A percentile compares a stretch with the other conserved stretches of the same genome.
Evolutionary conservation across 1,140 invertebrate genomes (phyloP).

Genomic region (Acyrthosiphon pisum): DNA sequence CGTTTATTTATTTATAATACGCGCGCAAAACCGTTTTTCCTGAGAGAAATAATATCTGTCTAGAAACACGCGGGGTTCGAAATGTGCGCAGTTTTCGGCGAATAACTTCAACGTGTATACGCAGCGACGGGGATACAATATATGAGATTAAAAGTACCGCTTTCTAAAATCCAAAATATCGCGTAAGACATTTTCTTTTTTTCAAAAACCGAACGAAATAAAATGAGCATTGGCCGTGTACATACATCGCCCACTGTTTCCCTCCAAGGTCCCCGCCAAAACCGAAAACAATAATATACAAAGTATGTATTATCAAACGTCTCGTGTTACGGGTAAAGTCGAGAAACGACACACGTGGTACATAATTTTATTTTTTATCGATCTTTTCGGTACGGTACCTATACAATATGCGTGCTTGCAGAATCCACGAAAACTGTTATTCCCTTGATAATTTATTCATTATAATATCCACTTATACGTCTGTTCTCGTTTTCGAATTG

Average conservation of each 20-base stretch:
- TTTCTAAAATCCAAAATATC: neutral
- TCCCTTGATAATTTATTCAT: conserved; percentile 44
- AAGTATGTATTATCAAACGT: neutral
- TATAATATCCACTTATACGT: conserved; percentile 9
- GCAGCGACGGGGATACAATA: no score
- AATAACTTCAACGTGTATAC: neutral
- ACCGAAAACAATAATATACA: neutral
- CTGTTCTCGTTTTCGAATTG: neutral
- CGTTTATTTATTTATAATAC: neutral
- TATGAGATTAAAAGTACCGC: neutral
- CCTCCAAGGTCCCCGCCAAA: neutral
- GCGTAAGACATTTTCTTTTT: neutral
- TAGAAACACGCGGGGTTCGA: neutral
- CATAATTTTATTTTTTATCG: neutral
- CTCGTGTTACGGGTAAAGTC: neutral
- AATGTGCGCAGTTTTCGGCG: neutral
- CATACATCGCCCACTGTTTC: neutral
- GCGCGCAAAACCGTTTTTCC: neutral
- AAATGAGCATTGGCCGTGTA: neutral
- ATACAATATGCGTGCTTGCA: neutral
- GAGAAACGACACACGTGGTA: neutral
- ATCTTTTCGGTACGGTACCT: neutral
- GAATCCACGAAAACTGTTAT: neutral
- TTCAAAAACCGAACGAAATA: neutral
- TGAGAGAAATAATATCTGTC: neutral